Evolutionary conservation across 2,888 invertebrate species (phyloP), one percentile per base, ranked within the genome.

Genomic region (Nomada flava): DNA sequence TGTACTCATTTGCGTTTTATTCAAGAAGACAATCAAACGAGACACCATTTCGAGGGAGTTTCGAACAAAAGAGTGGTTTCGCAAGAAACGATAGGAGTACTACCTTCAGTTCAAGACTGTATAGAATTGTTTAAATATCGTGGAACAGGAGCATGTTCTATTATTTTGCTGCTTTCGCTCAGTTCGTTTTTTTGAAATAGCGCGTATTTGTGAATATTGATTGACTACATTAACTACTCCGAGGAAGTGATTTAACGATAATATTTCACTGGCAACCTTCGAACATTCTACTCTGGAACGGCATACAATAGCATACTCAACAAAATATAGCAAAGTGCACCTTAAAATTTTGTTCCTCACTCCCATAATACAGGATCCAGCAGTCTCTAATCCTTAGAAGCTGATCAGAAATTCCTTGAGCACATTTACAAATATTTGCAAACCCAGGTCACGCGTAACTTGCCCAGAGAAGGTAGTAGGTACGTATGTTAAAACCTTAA

Each of bases 1-100:
- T 52, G 50, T 59, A 60, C 50, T 23, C 60, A 44, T 68, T 75
- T 52, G 74, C 20, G 60, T 76, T 69, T 65, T 76, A 67, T 63
- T 47, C 52, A n/a, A 65, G 55, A 76, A 76, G 29, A 70, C 70
- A 71, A 71, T 76, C 57, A 67, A 64, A 29, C 69, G 50, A 29
- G 47, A 47, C 15, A 26, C 57, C 20, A 20, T 55, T 52, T 60
- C 23, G 53, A 23, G 20, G 18, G 13, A 47, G 20, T 36, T 55
- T 23, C 42, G 18, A 68, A 53, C 36, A 68, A 68, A 53, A 68
- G 67, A 20, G 36, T 36, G 11, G 36, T 53, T 68, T 68, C 36
- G 18, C 15, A 68, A n/a, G 53, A 68, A 55, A 36, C 4, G 67
- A 23, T 55, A 55, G 1, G 4, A 20, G 4, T 67, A 23, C 15